Conservation (phyloP, 2,888 invertebrate species). For the Galerucella calmariensis region DNA sequence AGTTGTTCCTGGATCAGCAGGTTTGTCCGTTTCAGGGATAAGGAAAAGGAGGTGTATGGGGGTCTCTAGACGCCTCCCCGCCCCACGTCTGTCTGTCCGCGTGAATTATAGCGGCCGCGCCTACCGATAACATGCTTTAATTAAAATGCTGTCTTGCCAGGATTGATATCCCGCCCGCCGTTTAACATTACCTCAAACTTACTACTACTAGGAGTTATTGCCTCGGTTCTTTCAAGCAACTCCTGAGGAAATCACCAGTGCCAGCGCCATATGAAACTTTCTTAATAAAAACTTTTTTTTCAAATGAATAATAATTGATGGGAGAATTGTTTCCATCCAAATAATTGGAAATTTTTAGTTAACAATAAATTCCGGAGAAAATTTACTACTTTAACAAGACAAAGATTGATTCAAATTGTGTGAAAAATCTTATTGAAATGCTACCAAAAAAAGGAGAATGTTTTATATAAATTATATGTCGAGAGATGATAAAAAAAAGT, state of each 20-base stretch:
- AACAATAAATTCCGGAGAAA: no score
- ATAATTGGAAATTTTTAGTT: no score
- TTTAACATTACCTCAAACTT: slow-evolving; percentile 47
- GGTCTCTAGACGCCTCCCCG: slow-evolving; percentile 46
- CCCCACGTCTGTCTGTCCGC: slow-evolving; percentile 61
- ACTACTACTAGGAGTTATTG: slow-evolving; percentile 44
- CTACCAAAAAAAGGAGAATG: no score
- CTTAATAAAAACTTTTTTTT: slow-evolving; percentile 10
- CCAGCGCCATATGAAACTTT: slow-evolving; percentile 19
- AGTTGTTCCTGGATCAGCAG: slow-evolving; percentile 66
- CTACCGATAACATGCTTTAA: slow-evolving; percentile 68
- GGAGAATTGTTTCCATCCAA: no score
- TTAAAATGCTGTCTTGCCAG: slow-evolving; percentile 66
- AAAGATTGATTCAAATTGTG: no score
- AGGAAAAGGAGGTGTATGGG: slow-evolving; percentile 52
- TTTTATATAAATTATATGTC: no score
- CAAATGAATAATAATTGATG: no score
- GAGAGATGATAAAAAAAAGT: no score
- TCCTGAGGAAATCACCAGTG: slow-evolving; percentile 24
- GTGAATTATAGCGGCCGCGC: slow-evolving; percentile 66
- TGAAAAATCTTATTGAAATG: no score
- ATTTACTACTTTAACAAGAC: no score
- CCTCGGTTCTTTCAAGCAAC: slow-evolving; percentile 33
- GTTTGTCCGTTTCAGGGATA: slow-evolving; percentile 58
- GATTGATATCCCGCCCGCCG: slow-evolving; percentile 62